Evolutionary conservation across 2,797 vertebrate species (phyloP).

Genomic region (Novumbra hubbsi): DNA sequence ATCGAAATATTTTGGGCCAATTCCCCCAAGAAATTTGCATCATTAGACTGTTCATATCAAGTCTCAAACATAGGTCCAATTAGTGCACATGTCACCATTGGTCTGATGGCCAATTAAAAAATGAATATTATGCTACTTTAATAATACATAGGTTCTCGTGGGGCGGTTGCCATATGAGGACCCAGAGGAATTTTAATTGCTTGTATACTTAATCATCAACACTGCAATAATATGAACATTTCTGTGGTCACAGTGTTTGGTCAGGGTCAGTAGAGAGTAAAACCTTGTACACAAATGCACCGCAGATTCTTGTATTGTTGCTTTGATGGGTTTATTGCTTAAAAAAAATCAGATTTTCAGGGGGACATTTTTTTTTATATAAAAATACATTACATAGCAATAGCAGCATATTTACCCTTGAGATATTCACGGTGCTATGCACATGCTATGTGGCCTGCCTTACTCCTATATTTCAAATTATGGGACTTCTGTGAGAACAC

Average conservation of each 20-base stretch:
- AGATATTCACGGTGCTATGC: not conserved
- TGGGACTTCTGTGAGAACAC: not conserved
- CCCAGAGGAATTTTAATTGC: conserved; percentile 57
- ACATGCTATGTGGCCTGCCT: not conserved
- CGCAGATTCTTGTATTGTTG: conserved; percentile 8
- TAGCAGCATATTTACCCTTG: not conserved
- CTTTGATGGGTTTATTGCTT: not conserved
- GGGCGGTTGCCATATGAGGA: conserved; percentile 31
- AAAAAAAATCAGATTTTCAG: not conserved
- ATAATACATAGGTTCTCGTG: conserved; percentile 15
- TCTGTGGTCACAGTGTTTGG: conserved; percentile 40
- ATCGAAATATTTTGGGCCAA: not conserved
- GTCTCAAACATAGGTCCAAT: conserved; percentile 37
- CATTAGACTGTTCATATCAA: conserved; percentile 25
- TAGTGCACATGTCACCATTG: conserved; percentile 42
- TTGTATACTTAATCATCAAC: conserved; percentile 40
- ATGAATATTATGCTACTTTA: conserved; percentile 42
- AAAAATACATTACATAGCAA: not conserved
- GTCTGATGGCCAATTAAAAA: conserved; percentile 58
- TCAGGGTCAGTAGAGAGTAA: conserved; percentile 42
- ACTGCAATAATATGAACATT: conserved; percentile 30
- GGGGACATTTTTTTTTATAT: not conserved
- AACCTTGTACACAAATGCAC: conserved; percentile 22
- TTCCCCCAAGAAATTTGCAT: conserved; percentile 11
- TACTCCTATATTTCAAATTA: not conserved